Evolutionary conservation across 2,113 vertebrate species (phyloP).

Genomic region (Halichoeres trimaculatus): DNA sequence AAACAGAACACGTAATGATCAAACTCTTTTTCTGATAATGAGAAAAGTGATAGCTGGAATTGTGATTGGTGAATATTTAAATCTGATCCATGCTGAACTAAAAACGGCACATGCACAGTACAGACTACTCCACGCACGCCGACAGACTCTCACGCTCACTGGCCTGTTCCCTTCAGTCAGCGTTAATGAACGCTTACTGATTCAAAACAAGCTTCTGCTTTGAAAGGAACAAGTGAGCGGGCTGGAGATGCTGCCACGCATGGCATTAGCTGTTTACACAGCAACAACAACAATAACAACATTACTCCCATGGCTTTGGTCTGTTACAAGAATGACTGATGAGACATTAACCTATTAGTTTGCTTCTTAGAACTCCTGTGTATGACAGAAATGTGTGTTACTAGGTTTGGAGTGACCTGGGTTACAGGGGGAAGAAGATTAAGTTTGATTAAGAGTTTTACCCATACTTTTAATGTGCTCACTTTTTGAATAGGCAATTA

Average conservation of each 20-base stretch:
- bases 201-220: constrained; percentile 72
- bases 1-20: neutral
- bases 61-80: constrained; percentile 4
- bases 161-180: constrained; percentile 29
- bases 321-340: constrained; percentile 72
- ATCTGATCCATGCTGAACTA: neutral
- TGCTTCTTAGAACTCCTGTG: constrained; percentile 29
- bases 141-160: constrained; percentile 26
- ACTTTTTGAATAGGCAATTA: too few species aligned
- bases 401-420: constrained; percentile 30
- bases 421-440: constrained; percentile 17
- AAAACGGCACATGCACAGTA: constrained; percentile 3
- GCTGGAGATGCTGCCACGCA: constrained; percentile 69
- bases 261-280: constrained; percentile 77
- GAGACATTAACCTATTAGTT: constrained; percentile 75
- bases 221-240: constrained; percentile 58
- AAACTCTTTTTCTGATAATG: neutral
- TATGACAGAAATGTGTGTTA: constrained; percentile 14
- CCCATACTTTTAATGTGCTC: neutral
- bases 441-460: constrained; percentile 13
- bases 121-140: constrained; percentile 1
- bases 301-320: constrained; percentile 59
- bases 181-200: constrained; percentile 75
- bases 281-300: constrained; percentile 70
- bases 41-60: constrained; percentile 7